These are phyloP conservation scores for Calidris pygmaea DNA, from an alignment of 2,113 vertebrate genomes.

Conservation along the genomic window DNA sequence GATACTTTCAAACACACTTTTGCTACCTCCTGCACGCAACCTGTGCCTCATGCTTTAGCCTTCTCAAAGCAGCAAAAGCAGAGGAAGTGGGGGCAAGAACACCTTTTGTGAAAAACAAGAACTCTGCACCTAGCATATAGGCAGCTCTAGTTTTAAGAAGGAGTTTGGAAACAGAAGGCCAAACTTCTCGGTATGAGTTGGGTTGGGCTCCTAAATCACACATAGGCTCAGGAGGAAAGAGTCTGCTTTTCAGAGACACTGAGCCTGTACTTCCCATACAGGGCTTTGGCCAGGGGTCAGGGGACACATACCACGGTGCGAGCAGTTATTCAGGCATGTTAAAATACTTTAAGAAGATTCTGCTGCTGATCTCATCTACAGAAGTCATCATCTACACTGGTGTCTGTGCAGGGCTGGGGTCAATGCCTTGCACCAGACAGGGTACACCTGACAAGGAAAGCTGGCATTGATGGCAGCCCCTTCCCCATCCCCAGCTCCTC, in stretches of 20 bases:
- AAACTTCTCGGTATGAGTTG: background rate
- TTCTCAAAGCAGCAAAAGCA: background rate
- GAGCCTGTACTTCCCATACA: background rate
- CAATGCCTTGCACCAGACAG: background rate
- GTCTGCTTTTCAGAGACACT: background rate
- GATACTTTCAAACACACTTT: background rate
- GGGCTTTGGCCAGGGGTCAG: background rate
- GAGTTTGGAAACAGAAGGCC: background rate
- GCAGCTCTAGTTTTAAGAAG: background rate
- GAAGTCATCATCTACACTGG: background rate
- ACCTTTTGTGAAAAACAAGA: background rate
- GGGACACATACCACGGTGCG: background rate
- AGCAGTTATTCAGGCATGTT: background rate
- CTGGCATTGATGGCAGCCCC: background rate
- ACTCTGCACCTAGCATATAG: background rate
- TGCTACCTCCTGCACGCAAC: background rate
- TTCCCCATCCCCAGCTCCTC: background rate
- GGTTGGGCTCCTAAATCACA: background rate
- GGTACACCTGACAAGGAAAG: background rate
- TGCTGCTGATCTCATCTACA: background rate
- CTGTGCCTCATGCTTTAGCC: background rate
- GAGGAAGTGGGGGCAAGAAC: background rate
- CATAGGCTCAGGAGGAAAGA: background rate
- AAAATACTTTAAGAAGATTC: background rate
- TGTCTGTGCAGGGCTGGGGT: background rate